Conservation (phyloP, 2,888 invertebrate species). For the Cabera pusaria region DNA sequence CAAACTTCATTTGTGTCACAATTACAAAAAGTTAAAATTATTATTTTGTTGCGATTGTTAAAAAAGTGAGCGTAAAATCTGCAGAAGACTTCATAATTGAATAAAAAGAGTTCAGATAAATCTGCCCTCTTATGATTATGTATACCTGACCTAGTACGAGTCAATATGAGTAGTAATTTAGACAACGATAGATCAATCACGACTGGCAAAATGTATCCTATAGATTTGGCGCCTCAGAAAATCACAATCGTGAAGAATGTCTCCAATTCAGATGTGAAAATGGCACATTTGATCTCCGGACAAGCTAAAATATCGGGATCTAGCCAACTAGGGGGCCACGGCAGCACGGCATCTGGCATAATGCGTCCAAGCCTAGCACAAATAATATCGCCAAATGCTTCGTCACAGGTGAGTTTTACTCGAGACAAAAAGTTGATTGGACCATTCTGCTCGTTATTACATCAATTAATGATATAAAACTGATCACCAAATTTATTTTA, state of each 20-base stretch:
- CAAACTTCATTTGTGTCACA: conserved; percentile 18
- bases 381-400: conserved; percentile 71
- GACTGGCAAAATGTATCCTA: conserved; percentile 81
- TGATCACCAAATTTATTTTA: no score
- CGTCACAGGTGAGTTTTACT: conserved; percentile 61
- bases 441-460: no score
- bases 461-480: no score
- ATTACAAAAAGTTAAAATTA: conserved; percentile 22
- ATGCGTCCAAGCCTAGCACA: conserved; percentile 73
- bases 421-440: no score
- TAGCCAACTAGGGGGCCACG: conserved; percentile 67
- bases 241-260: conserved; percentile 78
- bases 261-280: conserved; percentile 72
- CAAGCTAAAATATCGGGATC: conserved; percentile 63
- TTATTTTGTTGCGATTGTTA: background rate
- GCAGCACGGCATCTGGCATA: conserved; percentile 60
- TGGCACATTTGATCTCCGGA: conserved; percentile 71
- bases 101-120: conserved; percentile 6
- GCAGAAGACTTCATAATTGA: conserved; percentile 1
- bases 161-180: conserved; percentile 73
- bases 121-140: conserved; percentile 13
- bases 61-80: conserved; percentile 3
- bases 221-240: conserved; percentile 80
- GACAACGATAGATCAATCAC: conserved; percentile 83
- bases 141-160: conserved; percentile 9